Evolutionary conservation across 2,113 vertebrate species (phyloP), one percentile per base, ranked within the genome.

Genomic region (pig (Sus scrofa)): DNA sequence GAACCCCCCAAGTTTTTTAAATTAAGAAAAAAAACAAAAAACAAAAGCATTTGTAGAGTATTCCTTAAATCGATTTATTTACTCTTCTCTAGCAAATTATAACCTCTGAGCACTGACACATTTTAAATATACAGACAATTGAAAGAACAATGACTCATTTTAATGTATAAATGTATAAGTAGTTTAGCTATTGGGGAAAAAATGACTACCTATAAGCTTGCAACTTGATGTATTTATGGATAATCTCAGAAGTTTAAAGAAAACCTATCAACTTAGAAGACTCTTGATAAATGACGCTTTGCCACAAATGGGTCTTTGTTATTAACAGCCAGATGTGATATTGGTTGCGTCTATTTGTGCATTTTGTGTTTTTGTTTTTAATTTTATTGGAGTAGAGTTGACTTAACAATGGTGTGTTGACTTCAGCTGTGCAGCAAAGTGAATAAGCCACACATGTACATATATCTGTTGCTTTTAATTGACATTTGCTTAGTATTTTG

Each of bases 21-120:
- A 58, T 58, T 3, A 13, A 34, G 56, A 82, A 18, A 12, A 62
- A 68, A 20, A 50, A 19, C n/a, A 56, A 26, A 12, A 39, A 82
- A 81, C 32, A 92, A 89, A 95, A 96, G 4, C n/a, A 62, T 88
- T 65, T 91, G 1, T 5, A 84, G 87, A 8, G 18, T 34, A 63
- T 96, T 67, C 22, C 50, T 71, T n/a, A 95, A 82, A 15, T 39
- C n/a, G 32, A 20, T 90, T 94, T 96, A 65, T 82, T 96, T 96
- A 93, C 1, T 54, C 2, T 96, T 79, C 9, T 94, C 24, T 70
- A 62, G 16, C 86, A 96, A 96, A 97, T 88, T 79, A 91, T 32
- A 89, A 18, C 5, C 78, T 79, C n/a, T 89, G 90, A 85, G 10
- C 86, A 82, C 62, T 84, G 39, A 6, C 22, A 63, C 0, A 68